Evolutionary conservation across 2,888 invertebrate species (phyloP), one percentile per base, ranked within the genome.

Genomic region (Trissonchulus latispiculum): DNA sequence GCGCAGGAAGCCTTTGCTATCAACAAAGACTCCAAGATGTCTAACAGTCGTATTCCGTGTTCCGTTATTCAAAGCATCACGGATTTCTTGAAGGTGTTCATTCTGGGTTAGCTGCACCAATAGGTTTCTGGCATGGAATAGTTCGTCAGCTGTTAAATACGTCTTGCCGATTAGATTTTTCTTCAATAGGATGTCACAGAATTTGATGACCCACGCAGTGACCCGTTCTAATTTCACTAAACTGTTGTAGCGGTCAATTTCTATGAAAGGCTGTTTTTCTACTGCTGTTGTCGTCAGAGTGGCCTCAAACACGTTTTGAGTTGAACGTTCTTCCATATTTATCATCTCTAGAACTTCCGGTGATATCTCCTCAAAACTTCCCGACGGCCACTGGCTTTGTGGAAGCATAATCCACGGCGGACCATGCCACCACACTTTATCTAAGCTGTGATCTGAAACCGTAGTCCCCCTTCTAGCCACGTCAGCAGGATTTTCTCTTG

Each of bases 401-500:
- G 48, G 28, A 37, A n/a, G 61, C 2, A 15, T 18, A 28, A 78
- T 72, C 75, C 78, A 79, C 29, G 33, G 0, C 1, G 80, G 80
- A 8, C 80, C 80, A 2, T 73, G 33, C 76, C 77, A 78, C 80
- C 80, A 81, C 0, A 76, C 29, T 1, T 66, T 18, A 29, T 59
- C 70, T 36, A 1, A 71, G 36, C 3, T 64, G 18, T 15, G 77
- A 70, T 35, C 76, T 72, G 0, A 36, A 29, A 1, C 75, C 72
- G 15, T 72, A 28, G n/a, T 76, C 1, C 15, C 79, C 80, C 68
- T 78, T 35, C 3, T 78, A 1, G 77, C 76, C 8, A 76, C 72
- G 73, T 81, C 81, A 1, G 80, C 81, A 1, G 81, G 80, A 74
- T 81, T 81, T 0, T 77, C 74, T 31, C 75, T 64, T 0, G 78